Conservation (phyloP, 1,140 invertebrate species). For the Meloidogyne hapla region DNA sequence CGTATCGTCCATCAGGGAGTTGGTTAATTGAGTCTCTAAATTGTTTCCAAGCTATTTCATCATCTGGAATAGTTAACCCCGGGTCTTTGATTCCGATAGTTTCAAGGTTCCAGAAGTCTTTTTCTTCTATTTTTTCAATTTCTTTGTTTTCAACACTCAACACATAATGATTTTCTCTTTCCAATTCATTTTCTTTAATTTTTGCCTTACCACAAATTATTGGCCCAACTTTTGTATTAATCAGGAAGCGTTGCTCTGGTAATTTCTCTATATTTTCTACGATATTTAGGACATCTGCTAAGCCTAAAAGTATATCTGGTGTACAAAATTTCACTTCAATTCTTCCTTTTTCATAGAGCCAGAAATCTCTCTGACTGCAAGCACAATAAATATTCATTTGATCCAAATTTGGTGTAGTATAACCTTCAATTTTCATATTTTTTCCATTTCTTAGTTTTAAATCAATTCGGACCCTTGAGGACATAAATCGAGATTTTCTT, state of each 20-base stretch:
- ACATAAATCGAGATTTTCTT: not conserved
- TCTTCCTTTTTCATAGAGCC: not conserved
- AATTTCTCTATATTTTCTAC: not conserved
- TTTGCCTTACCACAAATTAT: not conserved
- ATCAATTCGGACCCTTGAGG: not conserved
- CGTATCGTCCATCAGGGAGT: no score
- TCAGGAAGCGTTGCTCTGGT: not conserved
- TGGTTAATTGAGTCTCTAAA: no score
- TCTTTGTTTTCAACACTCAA: not conserved
- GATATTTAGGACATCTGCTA: not conserved
- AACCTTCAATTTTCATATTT: not conserved
- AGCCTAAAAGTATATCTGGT: not conserved
- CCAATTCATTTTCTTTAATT: not conserved
- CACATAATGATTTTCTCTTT: not conserved
- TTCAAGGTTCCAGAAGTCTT: not conserved
- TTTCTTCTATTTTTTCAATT: not conserved
- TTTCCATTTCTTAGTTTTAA: not conserved
- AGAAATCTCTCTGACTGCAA: not conserved
- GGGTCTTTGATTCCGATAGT: not conserved
- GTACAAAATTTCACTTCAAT: not conserved
- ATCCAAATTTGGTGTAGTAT: conserved; percentile 1
- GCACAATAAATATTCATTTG: not conserved
- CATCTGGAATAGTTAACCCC: not conserved
- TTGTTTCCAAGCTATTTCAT: not conserved
- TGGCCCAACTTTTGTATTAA: not conserved